Conservation (phyloP, 2,888 invertebrate species). For the Eupithecia subumbrata region DNA sequence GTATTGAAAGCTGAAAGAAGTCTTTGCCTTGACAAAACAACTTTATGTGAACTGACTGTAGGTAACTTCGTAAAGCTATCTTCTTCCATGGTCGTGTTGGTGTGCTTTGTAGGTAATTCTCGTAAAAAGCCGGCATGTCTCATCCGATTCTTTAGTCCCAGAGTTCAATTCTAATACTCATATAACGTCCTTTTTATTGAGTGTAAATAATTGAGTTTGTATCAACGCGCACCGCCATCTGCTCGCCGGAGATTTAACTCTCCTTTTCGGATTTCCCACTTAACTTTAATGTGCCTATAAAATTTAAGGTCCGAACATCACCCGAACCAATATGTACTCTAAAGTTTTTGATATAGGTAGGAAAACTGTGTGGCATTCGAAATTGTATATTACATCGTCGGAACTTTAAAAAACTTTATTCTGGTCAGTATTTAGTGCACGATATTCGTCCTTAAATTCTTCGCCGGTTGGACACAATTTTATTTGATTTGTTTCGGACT, state of each 20-base stretch:
- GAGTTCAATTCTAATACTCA: slow-evolving; percentile 78
- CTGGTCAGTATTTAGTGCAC: slow-evolving; percentile 55
- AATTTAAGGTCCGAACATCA: slow-evolving; percentile 67
- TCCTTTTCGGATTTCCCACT: slow-evolving; percentile 83
- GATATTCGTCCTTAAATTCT: slow-evolving; percentile 61
- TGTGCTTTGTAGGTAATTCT: slow-evolving; percentile 52
- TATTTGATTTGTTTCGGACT: slow-evolving; percentile 53
- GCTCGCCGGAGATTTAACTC: slow-evolving; percentile 74
- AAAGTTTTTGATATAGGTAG: slow-evolving; percentile 49
- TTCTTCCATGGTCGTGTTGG: slow-evolving; percentile 10
- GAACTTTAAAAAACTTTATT: slow-evolving; percentile 68
- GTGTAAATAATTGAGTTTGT: slow-evolving; percentile 84
- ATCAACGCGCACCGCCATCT: slow-evolving; percentile 78
- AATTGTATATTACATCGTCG: slow-evolving; percentile 67
- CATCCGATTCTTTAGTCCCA: slow-evolving; percentile 66
- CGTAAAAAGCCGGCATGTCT: slow-evolving; percentile 57
- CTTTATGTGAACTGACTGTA: background rate
- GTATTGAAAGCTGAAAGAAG: background rate
- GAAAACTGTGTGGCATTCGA: slow-evolving; percentile 50
- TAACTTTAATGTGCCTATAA: slow-evolving; percentile 81
- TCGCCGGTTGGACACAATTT: slow-evolving; percentile 58
- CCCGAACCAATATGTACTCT: slow-evolving; percentile 58
- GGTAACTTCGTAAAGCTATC: background rate
- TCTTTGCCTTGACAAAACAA: background rate
- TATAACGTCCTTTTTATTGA: slow-evolving; percentile 83